A percentile compares a stretch with the other conserved stretches of the same genome.
Conservation (phyloP, 2,888 invertebrate genomes). For the Ramazzottius varieornatus region DNA sequence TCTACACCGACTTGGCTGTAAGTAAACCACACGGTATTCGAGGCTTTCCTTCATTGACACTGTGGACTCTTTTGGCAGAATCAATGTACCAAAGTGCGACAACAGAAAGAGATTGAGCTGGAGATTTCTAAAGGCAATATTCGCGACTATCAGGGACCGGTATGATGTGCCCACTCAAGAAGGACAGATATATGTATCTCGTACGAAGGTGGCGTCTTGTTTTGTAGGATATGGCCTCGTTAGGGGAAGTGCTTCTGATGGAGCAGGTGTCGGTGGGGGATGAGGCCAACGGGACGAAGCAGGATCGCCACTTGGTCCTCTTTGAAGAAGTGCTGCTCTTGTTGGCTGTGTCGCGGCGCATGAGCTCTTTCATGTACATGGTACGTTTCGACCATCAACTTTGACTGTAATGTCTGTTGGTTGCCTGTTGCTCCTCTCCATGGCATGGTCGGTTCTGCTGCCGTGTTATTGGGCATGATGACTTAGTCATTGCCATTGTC, state of each 20-base stretch:
- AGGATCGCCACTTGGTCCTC: constrained; percentile 63
- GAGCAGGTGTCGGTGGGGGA: constrained; percentile 64
- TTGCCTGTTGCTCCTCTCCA: too few species aligned
- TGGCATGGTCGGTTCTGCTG: too few species aligned
- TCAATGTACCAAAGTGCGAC: constrained; percentile 53
- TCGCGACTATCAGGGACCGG: constrained; percentile 73
- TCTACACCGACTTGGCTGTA: constrained; percentile 81
- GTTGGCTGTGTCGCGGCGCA: constrained; percentile 61
- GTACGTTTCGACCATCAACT: constrained; percentile 30
- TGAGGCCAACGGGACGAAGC: constrained; percentile 32
- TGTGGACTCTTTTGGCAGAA: constrained; percentile 31
- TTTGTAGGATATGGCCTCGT: constrained; percentile 31
- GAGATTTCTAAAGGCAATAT: constrained; percentile 80
- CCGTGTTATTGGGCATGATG: too few species aligned
- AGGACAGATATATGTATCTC: not conserved
- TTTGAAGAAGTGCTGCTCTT: constrained; percentile 67
- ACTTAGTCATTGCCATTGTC: too few species aligned
- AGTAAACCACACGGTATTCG: constrained; percentile 18
- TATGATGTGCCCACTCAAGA: constrained; percentile 11
- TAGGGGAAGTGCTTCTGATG: constrained; percentile 71
- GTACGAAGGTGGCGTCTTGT: not conserved
- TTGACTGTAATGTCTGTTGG: too few species aligned
- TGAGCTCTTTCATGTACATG: constrained; percentile 84
- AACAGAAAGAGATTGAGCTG: constrained; percentile 79
- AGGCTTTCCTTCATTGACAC: not conserved